phyloP scores from a whole-genome alignment of 64 coral and sea anemone species.

The Platygyra sinensis region DNA sequence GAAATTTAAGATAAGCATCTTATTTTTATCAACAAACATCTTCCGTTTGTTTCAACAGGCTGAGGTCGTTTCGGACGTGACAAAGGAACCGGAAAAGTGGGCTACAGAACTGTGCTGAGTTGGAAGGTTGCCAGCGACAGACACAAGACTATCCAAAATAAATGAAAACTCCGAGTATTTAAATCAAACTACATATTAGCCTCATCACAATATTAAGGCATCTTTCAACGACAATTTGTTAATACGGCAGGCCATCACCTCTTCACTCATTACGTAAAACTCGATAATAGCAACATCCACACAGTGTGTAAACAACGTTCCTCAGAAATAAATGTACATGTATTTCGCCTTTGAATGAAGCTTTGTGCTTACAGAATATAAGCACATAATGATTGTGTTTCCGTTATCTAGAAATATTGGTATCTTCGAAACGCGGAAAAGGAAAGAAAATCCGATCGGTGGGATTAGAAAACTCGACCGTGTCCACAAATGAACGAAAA shows the following conservation, averaged over 20 bases:
- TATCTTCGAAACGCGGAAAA: neutral
- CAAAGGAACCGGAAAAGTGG: neutral
- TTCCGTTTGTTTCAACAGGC: neutral
- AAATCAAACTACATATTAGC: neutral
- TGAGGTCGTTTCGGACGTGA: neutral
- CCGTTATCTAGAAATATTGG: neutral
- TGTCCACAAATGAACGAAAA: neutral
- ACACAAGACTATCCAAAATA: neutral
- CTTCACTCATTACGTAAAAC: neutral
- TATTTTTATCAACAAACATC: neutral
- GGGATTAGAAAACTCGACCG: neutral
- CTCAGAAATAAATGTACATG: neutral
- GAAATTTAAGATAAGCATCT: neutral
- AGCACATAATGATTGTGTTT: too few relatives aligned
- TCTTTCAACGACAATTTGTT: neutral
- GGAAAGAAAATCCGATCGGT: neutral
- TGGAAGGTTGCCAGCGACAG: neutral
- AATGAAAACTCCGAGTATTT: too few relatives aligned
- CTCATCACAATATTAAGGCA: neutral
- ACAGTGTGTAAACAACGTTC: neutral
- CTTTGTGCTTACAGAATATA: too few relatives aligned
- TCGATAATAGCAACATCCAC: neutral
- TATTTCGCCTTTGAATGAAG: neutral
- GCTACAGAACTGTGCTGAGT: neutral
- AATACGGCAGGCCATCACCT: neutral